Evolutionary conservation across 2,888 invertebrate species (phyloP).

Genomic region (Ellobium chinense): DNA sequence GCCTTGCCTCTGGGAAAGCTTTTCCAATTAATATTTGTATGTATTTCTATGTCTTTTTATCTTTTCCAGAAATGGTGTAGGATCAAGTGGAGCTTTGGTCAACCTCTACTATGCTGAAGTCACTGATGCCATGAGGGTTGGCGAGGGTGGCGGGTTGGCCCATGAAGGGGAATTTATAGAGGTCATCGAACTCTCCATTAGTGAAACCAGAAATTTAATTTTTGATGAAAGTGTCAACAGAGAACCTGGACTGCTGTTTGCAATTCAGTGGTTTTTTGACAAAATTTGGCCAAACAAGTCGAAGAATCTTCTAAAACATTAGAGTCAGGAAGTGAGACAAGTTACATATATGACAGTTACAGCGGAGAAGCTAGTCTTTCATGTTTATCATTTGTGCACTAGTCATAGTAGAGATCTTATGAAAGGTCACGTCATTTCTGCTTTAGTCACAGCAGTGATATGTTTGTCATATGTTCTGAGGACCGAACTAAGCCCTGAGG

Average conservation of each 20-base stretch:
- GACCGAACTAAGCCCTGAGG: no score
- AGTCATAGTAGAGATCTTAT: no score
- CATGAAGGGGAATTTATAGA: constrained; percentile 93
- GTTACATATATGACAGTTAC: no score
- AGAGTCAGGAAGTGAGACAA: background rate
- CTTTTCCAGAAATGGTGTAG: constrained; percentile 73
- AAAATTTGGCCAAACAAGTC: constrained; percentile 51
- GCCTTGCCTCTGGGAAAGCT: no score
- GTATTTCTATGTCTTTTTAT: background rate
- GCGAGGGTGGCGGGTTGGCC: constrained; percentile 88
- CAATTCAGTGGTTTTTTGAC: constrained; percentile 79
- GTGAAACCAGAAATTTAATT: constrained; percentile 83
- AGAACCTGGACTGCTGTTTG: constrained; percentile 77
- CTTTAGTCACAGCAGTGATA: no score
- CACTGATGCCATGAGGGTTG: constrained; percentile 83
- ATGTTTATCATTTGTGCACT: no score
- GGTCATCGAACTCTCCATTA: constrained; percentile 90
- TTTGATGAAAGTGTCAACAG: constrained; percentile 72
- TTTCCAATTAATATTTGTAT: no score
- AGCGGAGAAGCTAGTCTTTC: no score
- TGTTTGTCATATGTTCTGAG: no score
- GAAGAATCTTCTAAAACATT: background rate
- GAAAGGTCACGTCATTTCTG: no score
- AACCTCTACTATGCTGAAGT: constrained; percentile 89
- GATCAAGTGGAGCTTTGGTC: constrained; percentile 88